These are phyloP conservation scores for Pelecanus crispus DNA, from an alignment of 2,113 vertebrate species.

Conservation along the genomic window DNA sequence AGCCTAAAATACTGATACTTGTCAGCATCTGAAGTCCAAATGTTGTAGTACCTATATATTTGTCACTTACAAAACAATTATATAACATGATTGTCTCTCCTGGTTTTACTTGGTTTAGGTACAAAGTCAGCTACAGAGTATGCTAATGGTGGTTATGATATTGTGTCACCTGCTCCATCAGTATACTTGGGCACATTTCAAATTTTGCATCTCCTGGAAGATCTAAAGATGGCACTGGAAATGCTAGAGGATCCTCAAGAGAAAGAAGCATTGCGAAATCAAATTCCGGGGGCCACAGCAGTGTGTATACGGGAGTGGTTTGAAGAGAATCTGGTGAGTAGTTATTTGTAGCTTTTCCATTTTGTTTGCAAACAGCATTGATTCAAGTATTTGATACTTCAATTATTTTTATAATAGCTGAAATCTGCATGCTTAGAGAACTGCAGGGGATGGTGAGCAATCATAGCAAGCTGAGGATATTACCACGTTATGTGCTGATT, in stretches of 20 bases:
- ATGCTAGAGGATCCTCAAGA: conserved; percentile 74
- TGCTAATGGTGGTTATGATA: conserved; percentile 63
- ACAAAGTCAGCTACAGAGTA: conserved; percentile 80
- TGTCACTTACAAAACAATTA: background rate
- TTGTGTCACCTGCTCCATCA: conserved; percentile 63
- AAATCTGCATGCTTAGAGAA: background rate
- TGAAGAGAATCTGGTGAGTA: conserved; percentile 77
- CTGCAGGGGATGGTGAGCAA: background rate
- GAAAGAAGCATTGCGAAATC: conserved; percentile 71
- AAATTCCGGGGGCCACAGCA: conserved; percentile 77
- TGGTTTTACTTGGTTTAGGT: conserved; percentile 58
- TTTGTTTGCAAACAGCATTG: background rate
- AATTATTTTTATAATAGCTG: background rate
- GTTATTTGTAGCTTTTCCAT: background rate
- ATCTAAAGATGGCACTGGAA: conserved; percentile 79
- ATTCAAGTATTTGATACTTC: background rate
- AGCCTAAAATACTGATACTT: background rate
- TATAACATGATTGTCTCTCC: background rate
- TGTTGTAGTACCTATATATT: background rate
- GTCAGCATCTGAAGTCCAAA: background rate
- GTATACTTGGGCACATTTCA: conserved; percentile 70
- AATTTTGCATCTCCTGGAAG: conserved; percentile 81
- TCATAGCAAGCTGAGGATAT: background rate
- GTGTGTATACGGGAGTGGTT: conserved; percentile 79
- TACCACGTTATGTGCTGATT: background rate